A percentile compares a stretch with the other conserved stretches of the same genome.
Conservation (phyloP, 1,140 invertebrate genomes). For the Drosophila nigrodunni region DNA sequence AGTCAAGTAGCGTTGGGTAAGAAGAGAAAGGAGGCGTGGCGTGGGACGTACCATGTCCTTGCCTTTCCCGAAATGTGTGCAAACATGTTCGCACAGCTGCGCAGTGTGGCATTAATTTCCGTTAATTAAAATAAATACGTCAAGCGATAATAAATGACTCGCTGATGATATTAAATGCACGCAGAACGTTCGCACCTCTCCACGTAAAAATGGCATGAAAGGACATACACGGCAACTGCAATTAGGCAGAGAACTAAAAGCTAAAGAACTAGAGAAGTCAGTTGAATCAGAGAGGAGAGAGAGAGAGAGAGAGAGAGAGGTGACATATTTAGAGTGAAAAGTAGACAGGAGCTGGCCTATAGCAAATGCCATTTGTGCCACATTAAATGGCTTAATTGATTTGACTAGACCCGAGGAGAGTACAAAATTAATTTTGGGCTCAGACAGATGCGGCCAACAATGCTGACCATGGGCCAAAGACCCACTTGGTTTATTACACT, state of each 20-base stretch:
- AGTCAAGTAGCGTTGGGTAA: too few relatives aligned
- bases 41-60: too few relatives aligned
- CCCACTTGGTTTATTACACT: slow-evolving; percentile 50
- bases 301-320: too few relatives aligned
- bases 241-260: slow-evolving; percentile 34
- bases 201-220: slow-evolving; percentile 25
- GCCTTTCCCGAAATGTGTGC: slow-evolving; percentile 57
- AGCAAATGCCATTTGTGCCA: slow-evolving; percentile 28
- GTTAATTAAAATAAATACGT: slow-evolving; percentile 83
- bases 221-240: slow-evolving; percentile 51
- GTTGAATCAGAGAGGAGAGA: not conserved
- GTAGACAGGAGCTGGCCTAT: slow-evolving; percentile 1
- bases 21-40: too few relatives aligned
- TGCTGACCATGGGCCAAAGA: slow-evolving; percentile 23
- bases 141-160: slow-evolving; percentile 81
- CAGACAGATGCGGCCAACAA: slow-evolving; percentile 31
- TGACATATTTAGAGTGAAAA: slow-evolving; percentile 38
- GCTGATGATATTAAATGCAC: slow-evolving; percentile 65
- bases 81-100: slow-evolving; percentile 73
- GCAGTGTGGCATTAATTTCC: slow-evolving; percentile 80
- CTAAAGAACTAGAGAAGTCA: not conserved
- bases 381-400: slow-evolving; percentile 74
- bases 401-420: slow-evolving; percentile 22
- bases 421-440: slow-evolving; percentile 58
- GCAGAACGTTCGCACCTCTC: slow-evolving; percentile 10